phyloP scores from a whole-genome alignment of 2,113 vertebrate species.

The Misgurnus anguillicaudatus region DNA sequence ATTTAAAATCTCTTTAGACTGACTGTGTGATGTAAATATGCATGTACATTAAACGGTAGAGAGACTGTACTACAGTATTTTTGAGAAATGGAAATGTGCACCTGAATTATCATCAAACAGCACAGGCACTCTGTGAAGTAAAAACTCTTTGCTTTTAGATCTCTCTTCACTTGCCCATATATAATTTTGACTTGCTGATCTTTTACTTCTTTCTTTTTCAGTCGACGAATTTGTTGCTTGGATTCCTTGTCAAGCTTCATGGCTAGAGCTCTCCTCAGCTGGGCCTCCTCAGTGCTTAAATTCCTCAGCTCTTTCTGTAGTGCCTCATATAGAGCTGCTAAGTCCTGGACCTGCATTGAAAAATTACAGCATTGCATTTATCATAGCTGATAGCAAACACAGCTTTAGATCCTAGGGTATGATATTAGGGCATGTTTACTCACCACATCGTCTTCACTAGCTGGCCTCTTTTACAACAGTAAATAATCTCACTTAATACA shows the following conservation, averaged over 20 bases:
- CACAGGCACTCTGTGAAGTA: too few species aligned
- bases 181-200: constrained; percentile 69
- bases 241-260: constrained; percentile 74
- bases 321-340: constrained; percentile 63
- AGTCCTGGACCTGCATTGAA: constrained; percentile 59
- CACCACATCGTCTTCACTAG: fast-evolving
- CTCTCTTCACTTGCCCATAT: constrained; percentile 60
- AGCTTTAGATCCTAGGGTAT: too few species aligned
- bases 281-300: constrained; percentile 65
- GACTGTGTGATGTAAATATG: too few species aligned
- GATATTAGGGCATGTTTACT: too few species aligned
- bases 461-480: fast-evolving
- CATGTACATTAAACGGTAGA: too few species aligned
- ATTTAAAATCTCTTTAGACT: too few species aligned
- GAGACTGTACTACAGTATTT: too few species aligned
- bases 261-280: constrained; percentile 65
- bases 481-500: fast-evolving
- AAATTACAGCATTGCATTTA: too few species aligned
- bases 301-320: constrained; percentile 75
- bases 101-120: too few species aligned
- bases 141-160: too few species aligned
- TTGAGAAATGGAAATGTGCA: too few species aligned
- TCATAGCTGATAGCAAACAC: too few species aligned
- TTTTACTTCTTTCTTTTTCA: constrained; percentile 73
- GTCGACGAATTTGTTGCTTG: constrained; percentile 71